Conservation (phyloP, 2,113 vertebrate genomes). For the Oxyura jamaicensis region DNA sequence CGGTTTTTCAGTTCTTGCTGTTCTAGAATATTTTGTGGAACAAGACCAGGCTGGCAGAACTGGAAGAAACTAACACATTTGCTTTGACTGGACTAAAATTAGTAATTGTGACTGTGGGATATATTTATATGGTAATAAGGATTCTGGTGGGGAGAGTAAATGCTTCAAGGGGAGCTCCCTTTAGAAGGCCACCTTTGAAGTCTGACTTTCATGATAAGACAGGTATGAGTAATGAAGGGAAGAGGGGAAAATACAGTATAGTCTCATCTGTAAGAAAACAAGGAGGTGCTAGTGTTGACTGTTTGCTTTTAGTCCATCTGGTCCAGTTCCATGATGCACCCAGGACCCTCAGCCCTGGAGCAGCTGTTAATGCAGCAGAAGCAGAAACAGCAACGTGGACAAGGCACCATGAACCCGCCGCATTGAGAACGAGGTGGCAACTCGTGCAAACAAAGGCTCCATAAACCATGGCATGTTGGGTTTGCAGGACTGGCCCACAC, state of each 20-base stretch:
- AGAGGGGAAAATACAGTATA: background rate
- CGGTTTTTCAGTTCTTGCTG: background rate
- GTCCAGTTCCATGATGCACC: slow-evolving; percentile 99
- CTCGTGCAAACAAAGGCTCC: slow-evolving; percentile 81
- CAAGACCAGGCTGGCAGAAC: background rate
- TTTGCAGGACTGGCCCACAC: slow-evolving; percentile 84
- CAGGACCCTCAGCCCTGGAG: slow-evolving; percentile 97
- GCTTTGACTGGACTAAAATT: slow-evolving; percentile 14
- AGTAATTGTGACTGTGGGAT: background rate
- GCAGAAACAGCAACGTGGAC: slow-evolving; percentile 97
- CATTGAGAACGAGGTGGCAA: slow-evolving; percentile 86
- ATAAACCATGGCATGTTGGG: slow-evolving; percentile 89
- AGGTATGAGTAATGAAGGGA: background rate
- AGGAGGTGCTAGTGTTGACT: slow-evolving; percentile 14
- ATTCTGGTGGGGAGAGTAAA: background rate
- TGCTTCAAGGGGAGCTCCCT: background rate
- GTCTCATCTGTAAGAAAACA: background rate
- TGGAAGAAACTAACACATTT: background rate
- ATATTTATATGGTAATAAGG: background rate
- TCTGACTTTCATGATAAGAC: background rate
- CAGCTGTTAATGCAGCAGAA: slow-evolving; percentile 99
- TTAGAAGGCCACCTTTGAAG: background rate
- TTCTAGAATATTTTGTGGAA: background rate
- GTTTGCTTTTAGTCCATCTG: slow-evolving; percentile 93
- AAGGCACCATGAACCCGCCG: slow-evolving; percentile 97